These are phyloP conservation scores for Stichodactyla helianthus DNA, from an alignment of 64 coral and sea anemone species.

Conservation along the genomic window DNA sequence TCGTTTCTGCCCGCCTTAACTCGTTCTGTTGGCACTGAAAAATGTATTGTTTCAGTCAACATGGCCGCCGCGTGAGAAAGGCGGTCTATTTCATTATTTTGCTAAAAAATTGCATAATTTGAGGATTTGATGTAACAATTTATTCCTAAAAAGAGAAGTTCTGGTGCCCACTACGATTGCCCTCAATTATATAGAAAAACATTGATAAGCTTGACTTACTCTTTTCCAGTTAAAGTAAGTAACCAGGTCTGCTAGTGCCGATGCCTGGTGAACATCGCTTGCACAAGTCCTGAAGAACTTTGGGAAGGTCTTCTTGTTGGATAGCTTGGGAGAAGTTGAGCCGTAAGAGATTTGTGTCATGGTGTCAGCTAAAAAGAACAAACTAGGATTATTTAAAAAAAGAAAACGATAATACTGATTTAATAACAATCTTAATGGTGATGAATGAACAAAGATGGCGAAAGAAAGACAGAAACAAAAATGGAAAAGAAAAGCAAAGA, in stretches of 20 bases:
- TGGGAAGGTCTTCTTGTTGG: conserved; percentile 94
- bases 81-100: no score
- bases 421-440: no score
- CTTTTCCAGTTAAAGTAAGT: conserved; percentile 90
- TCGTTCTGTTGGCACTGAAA: no score
- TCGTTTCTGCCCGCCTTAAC: no score
- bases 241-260: conserved; percentile 69
- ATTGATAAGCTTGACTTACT: conserved; percentile 17
- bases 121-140: no score
- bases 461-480: not conserved
- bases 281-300: conserved; percentile 93
- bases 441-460: no score
- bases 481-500: not conserved
- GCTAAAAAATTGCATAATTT: no score
- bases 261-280: conserved; percentile 75
- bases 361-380: conserved; percentile 44
- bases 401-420: not conserved
- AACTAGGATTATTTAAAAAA: not conserved
- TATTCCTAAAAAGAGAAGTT: no score
- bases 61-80: no score
- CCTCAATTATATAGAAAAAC: no score
- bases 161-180: not conserved
- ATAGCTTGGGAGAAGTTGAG: conserved; percentile 72
- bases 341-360: conserved; percentile 97
- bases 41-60: no score